These are phyloP conservation scores for Hyaena hyaena DNA, from an alignment of 2,113 vertebrate genomes.

Conservation along the genomic window DNA sequence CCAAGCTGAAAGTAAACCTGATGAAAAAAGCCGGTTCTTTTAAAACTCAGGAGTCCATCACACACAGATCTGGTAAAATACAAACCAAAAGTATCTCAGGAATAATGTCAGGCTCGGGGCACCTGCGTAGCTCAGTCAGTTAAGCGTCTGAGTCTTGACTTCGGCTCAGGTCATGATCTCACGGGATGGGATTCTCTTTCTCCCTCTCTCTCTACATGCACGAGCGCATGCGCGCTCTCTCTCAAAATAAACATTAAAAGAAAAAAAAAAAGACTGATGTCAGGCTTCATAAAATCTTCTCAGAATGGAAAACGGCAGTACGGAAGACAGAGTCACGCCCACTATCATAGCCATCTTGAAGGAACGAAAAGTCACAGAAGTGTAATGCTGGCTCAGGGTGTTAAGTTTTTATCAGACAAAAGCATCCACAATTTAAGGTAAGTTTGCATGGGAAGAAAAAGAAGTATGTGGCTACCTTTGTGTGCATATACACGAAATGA, in stretches of 20 bases:
- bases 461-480: neutral
- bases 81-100: neutral
- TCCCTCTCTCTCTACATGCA: too few species aligned
- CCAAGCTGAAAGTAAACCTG: neutral
- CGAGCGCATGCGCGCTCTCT: too few species aligned
- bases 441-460: neutral
- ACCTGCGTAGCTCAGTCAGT: too few species aligned
- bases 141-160: too few species aligned
- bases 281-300: neutral
- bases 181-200: too few species aligned
- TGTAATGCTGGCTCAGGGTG: neutral
- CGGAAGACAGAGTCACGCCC: neutral
- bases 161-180: too few species aligned
- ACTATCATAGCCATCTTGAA: neutral
- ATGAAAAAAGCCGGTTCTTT: neutral
- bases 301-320: neutral
- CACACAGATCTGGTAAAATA: slow-evolving; percentile 2
- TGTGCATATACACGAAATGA: neutral
- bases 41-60: slow-evolving; percentile 13
- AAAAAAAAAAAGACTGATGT: neutral
- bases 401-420: neutral
- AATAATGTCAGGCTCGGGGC: neutral
- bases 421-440: neutral
- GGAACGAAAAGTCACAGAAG: neutral
- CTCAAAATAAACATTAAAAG: too few species aligned